These are phyloP conservation scores for Orchesella flavescens DNA, from an alignment of 2,888 invertebrate species.

Conservation along the genomic window DNA sequence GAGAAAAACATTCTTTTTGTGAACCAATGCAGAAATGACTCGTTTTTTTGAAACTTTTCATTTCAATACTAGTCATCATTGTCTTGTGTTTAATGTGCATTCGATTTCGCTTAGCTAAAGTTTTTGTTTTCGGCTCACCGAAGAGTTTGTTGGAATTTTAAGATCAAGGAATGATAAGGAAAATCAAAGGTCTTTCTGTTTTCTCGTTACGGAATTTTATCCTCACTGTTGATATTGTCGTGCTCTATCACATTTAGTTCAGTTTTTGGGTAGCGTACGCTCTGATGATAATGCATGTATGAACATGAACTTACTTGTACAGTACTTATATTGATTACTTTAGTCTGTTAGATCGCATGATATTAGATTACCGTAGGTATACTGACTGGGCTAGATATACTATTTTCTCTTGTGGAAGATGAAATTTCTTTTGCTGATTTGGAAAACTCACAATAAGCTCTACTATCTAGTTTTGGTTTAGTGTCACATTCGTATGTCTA, in stretches of 20 bases:
- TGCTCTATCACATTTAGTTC: too few relatives aligned
- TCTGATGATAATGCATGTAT: not conserved
- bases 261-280: too few relatives aligned
- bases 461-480: too few relatives aligned
- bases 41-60: not conserved
- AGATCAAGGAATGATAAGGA: not conserved
- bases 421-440: too few relatives aligned
- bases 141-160: not conserved
- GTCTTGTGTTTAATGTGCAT: not conserved
- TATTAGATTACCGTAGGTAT: too few relatives aligned
- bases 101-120: not conserved
- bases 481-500: constrained; percentile 13
- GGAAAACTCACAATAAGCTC: too few relatives aligned
- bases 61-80: constrained; percentile 3
- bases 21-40: constrained; percentile 9
- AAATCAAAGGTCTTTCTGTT: not conserved
- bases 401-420: too few relatives aligned
- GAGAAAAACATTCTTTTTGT: constrained; percentile 2
- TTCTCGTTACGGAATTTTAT: too few relatives aligned
- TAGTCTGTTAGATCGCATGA: not conserved
- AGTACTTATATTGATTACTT: constrained; percentile 9
- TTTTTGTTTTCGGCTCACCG: not conserved
- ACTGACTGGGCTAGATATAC: too few relatives aligned
- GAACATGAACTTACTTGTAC: too few relatives aligned
- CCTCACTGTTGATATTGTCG: too few relatives aligned